phyloP scores from a whole-genome alignment of 2,888 invertebrate genomes.

The Polyploca ridens region DNA sequence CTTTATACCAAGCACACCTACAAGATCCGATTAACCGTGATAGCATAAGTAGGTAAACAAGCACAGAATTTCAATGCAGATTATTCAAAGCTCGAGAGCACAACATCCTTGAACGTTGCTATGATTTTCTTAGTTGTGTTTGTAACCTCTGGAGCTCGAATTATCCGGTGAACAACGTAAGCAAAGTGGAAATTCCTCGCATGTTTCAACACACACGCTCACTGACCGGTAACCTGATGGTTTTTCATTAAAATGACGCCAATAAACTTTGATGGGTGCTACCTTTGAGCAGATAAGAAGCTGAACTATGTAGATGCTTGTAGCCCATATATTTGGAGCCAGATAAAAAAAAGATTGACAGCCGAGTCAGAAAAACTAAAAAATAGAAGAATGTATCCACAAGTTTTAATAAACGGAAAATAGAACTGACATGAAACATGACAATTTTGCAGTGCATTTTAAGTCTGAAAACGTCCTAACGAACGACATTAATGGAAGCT shows the following conservation, averaged over 20 bases:
- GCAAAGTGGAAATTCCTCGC: conserved; percentile 68
- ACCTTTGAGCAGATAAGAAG: conserved; percentile 25
- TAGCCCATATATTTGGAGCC: neutral
- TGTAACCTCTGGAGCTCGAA: conserved; percentile 45
- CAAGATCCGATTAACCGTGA: neutral
- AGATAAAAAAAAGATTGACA: neutral
- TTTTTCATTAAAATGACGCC: conserved; percentile 58
- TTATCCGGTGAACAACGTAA: conserved; percentile 52
- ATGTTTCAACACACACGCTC: conserved; percentile 49
- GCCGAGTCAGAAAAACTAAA: neutral
- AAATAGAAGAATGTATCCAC: neutral
- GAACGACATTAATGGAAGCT: neutral
- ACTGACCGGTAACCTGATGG: conserved; percentile 56
- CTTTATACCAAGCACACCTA: neutral
- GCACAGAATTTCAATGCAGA: conserved; percentile 11
- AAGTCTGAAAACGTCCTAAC: neutral
- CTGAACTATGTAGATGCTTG: neutral
- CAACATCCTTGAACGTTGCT: neutral
- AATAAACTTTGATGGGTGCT: conserved; percentile 37
- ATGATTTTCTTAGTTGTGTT: conserved; percentile 27
- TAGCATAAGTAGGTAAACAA: neutral
- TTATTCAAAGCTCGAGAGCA: conserved; percentile 5
- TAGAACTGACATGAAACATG: neutral
- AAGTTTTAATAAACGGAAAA: neutral
- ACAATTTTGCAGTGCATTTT: neutral